Base-by-base conservation (phyloP, 1,140 invertebrate species). In the Eueides isabella region DNA sequence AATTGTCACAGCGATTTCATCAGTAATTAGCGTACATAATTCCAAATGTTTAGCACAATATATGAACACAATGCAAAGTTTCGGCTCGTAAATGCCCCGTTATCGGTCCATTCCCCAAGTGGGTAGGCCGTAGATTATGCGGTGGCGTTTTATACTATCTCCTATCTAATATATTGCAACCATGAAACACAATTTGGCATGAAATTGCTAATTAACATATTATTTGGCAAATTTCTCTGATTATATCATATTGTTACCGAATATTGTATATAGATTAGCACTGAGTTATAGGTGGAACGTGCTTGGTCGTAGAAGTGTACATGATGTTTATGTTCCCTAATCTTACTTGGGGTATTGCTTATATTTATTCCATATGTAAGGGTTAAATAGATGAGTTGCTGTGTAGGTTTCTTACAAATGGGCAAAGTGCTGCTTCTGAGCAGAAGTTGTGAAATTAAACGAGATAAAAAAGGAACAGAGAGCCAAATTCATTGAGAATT, bases 151-250 rank as follows among this genome's bases (percentile, higher is more conserved):
- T 65, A 23, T 68, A 67, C 71, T 72, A 78, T 78, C 74, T 76
- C 64, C 55, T 61, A 76, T 78, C 74, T 61, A 76, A 78, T 80
- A 76, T 78, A 80, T 74, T 74, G 65, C 71, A 61, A 33, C 67
- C 48, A 68, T 41, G 33, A 33, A 48, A 62, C 61, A 78, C 61
- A 78, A 72, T 75, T 78, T 72, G 70, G 48, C 35, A n/a, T 55
- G 30, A 44, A 70, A 68, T 68, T 68, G 55, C 62, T 68, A 73
- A 73, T 73, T 63, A 67, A 30, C 38, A 61, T 63, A 73, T 73
- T 68, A 73, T 73, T 73, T 63, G 66, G 72, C 55, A 55, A 63
- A 68, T 73, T 73, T 33, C n/a, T 11, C 16, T 63, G 38, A 72
- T 72, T 72, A 30, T 48, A 38, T 48, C 44, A 48, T 66, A 12